Base-by-base conservation (phyloP, 2,113 vertebrate species). In the Forbesichthys papilliferus region DNA sequence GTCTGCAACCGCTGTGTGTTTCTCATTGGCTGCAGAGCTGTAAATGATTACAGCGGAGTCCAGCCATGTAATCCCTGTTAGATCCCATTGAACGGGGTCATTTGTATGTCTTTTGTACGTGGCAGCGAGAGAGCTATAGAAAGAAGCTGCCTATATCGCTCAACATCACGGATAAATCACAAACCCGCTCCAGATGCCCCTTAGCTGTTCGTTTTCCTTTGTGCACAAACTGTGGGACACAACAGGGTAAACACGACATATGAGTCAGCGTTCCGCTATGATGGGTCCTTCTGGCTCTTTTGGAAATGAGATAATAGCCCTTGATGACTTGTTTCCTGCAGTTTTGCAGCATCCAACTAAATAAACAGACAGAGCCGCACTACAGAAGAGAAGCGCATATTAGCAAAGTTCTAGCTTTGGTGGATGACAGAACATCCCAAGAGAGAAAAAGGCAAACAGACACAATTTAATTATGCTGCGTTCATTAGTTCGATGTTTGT, bases 51-150 rank as follows among this genome's bases (percentile, higher is more conserved):
- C 81, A 89, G 75, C 46, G 80, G 71, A 91, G 87, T 85, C 86
- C 86, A 90, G 86, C 87, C 90, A 88, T 91, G 87, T 89, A 91
- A 90, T 89, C 82, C 82, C 86, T 75, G 79, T 84, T 82, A 81
- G 77, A 79, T 88, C 82, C 79, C 80, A 10, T 7, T 3, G 1
- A 0, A 71, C 64, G 53, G 80, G 79, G 69, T 76, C 48, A 57
- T 83, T 46, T 42, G 11, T 6, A 1, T 20, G 14, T n/a, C 1
- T 42, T 42, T 42, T 20, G n/a, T 64, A 48, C 8, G 34, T 56
- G 48, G 64, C 33, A 13, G 58, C 12, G 12, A 11, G 20, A 27
- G 11, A 61, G 75, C 13, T 36, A 47, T 12, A 9, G 42, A 16
- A 13, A 42, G 33, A 8, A 34, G 33, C 75, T 77, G 34, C 72